A percentile compares a stretch with the other conserved stretches of the same genome.
phyloP scores from a whole-genome alignment of 64 coral and sea anemone species.

The Astreopora myriophthalma region DNA sequence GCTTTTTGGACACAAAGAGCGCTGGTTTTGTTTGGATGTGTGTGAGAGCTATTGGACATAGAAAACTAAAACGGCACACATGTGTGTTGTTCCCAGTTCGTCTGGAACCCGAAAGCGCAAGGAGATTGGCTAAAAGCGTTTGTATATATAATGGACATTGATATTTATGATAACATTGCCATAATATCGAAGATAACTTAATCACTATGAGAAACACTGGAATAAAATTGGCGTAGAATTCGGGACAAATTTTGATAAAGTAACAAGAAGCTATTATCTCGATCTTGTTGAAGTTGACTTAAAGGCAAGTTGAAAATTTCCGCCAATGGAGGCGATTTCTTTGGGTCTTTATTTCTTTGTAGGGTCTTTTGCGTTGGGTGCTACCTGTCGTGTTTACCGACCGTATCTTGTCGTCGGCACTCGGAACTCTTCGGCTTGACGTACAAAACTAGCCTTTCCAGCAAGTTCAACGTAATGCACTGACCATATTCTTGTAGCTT shows the following conservation, averaged over 20 bases:
- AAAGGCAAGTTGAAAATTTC: not conserved
- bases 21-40: not conserved
- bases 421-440: not conserved
- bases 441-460: not conserved
- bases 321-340: not conserved
- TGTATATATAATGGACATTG: conserved; percentile 11
- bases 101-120: not conserved
- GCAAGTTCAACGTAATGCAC: not conserved
- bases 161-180: not conserved
- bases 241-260: not conserved
- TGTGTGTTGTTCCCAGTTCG: not conserved
- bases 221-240: not conserved
- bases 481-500: not conserved
- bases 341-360: not conserved
- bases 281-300: not conserved
- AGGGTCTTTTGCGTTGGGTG: too few species aligned
- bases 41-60: not conserved
- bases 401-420: not conserved
- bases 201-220: not conserved
- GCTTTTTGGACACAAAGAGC: not conserved
- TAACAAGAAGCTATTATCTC: not conserved
- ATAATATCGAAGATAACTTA: conserved; percentile 2
- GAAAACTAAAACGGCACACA: not conserved
- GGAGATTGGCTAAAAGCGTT: not conserved
- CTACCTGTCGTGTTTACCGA: too few species aligned